Evolutionary conservation across 2,888 invertebrate genomes (phyloP).

Genomic region (Drosophila neonasuta): DNA sequence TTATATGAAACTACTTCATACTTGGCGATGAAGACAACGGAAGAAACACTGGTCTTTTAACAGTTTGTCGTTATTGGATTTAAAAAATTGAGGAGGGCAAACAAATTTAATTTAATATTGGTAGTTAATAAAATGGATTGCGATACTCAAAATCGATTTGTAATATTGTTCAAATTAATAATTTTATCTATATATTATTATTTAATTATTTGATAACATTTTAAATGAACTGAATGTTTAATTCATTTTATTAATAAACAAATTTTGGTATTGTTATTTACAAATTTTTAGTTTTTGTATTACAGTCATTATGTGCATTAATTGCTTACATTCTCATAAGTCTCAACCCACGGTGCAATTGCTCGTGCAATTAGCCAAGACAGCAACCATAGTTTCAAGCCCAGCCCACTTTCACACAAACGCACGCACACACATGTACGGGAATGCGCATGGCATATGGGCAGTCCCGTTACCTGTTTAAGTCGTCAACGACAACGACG

Average conservation of each 20-base stretch:
- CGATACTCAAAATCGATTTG: too few relatives aligned
- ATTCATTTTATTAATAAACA: too few relatives aligned
- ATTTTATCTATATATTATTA: too few relatives aligned
- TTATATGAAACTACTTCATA: constrained; percentile 6
- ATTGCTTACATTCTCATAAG: constrained; percentile 1
- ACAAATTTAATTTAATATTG: too few relatives aligned
- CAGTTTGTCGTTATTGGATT: too few relatives aligned
- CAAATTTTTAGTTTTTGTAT: neutral
- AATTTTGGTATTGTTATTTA: neutral
- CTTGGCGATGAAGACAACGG: neutral
- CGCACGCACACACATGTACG: constrained; percentile 35
- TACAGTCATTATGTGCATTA: too few relatives aligned
- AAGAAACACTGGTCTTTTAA: neutral
- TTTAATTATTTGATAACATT: too few relatives aligned
- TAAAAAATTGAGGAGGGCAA: too few relatives aligned
- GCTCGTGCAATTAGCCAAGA: constrained; percentile 60
- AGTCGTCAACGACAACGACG: constrained; percentile 64
- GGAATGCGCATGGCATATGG: constrained; percentile 68
- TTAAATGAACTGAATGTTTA: fast-evolving
- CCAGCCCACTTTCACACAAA: constrained; percentile 63
- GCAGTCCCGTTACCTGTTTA: constrained; percentile 74
- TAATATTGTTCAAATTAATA: too few relatives aligned
- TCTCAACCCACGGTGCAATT: constrained; percentile 47
- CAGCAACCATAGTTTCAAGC: constrained; percentile 72
- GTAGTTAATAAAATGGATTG: too few relatives aligned